Base-by-base conservation (phyloP, 2,888 invertebrate genomes). In the Drosophila neutralis region DNA sequence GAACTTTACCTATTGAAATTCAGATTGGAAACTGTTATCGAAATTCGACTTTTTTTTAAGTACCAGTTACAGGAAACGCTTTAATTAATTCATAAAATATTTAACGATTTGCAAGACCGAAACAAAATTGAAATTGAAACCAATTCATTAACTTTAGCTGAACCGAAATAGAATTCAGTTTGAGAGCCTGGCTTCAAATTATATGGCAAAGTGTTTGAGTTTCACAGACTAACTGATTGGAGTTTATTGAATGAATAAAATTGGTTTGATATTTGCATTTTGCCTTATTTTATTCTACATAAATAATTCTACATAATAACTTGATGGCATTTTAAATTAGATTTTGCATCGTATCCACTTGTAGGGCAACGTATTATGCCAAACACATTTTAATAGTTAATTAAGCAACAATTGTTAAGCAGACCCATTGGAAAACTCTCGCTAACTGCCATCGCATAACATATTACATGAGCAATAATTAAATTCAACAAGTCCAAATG, bases 321-420 rank as follows among this genome's bases (percentile, higher is more conserved):
- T 18, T 35, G 33, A 8, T 24, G n/a, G n/a, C 36, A 21, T 62
- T 48, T 57, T 38, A 11, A 45, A 53, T 38, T 15, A 2, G 51
- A 59, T 49, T 58, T 36, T 11, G 1, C 27, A 58, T 13, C n/a
- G 6, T 15, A 36, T 18, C 11, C 15, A 42, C 48, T 61, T 40
- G 27, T 24, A 40, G 53, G 11, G 27, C 36, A 58, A 15, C 36
- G 27, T 35, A 42, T 53, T 51, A 38, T 56, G 60, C 51, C 52
- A 45, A 77, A 79, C 45, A 21, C 51, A 35, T 57, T 77, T 79
- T 61, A 45, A 45, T 45, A 45, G 45, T 45, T 45, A 79, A 79
- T 79, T 79, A 70, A 57, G 62, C 62, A 60, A 45, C 69, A 65
- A 78, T 60, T 64, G 69, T 59, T 59, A 33, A 36, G 24, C 31